Evolutionary conservation across 2,113 vertebrate genomes (phyloP), one percentile per base, ranked within the genome.

Genomic region (Vireo altiloquus): DNA sequence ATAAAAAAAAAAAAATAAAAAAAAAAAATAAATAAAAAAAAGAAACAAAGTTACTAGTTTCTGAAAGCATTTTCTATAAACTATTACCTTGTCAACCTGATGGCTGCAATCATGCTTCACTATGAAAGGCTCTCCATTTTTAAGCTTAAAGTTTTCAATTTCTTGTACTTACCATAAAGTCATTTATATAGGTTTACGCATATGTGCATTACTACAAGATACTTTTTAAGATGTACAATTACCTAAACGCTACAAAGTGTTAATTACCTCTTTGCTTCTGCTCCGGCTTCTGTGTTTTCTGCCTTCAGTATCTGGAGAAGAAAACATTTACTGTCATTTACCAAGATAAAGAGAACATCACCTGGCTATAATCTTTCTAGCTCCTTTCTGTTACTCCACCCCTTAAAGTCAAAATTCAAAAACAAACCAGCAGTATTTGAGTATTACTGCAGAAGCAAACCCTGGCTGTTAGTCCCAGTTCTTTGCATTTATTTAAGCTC

Each of bases 181-280:
- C 92, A 97, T 53, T 96, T 93, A 96, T 42, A 91, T 20, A 96
- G 64, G 83, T 91, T 95, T 80, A 95, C 91, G 91, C 90, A 98
- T 94, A 97, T 84, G 97, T 89, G 96, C 89, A 97, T 94, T 97
- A 92, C 96, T 98, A 98, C 60, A 96, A 97, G 93, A 98, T 94
- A 98, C 33, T 97, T 97, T 96, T 91, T 28, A 97, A 95, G 66
- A 98, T 74, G 97, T 96, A 98, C 95, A 98, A 97, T 97, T 85
- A 98, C 98, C 98, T 97, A 97, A 98, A 96, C 98, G 79, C 98
- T 98, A 98, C 97, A 98, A 98, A 98, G 97, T 87, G 30, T 97
- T 98, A 99, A 98, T 99, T 99, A 99, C 99, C 99, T 99, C 99
- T 99, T 99, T 99, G 98, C 99, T 99, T 98, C 99, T 99, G 98